Evolutionary conservation across 2,888 invertebrate genomes (phyloP).

Genomic region (Microplitis manilae): DNA sequence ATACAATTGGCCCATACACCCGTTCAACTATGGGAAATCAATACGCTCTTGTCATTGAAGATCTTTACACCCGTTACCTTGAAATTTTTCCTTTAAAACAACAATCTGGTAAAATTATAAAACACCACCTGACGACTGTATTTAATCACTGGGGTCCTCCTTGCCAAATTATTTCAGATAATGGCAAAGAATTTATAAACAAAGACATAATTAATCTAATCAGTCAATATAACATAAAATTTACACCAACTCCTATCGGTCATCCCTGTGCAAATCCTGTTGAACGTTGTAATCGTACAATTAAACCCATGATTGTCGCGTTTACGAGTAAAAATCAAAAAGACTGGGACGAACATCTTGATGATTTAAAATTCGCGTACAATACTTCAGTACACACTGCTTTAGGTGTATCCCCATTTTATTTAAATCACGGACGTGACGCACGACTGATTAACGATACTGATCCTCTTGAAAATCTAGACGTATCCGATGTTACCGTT

Average conservation of each 20-base stretch:
- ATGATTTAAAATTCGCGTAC: conserved; percentile 36
- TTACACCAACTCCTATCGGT: conserved; percentile 35
- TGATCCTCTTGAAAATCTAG: not conserved
- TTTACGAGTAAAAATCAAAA: conserved; percentile 29
- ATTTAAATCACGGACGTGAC: conserved; percentile 40
- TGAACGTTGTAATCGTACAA: conserved; percentile 39
- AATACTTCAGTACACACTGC: conserved; percentile 43
- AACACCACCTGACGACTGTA: not conserved
- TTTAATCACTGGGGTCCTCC: conserved; percentile 24
- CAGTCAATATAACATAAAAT: not conserved
- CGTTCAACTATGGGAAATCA: not conserved
- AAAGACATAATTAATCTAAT: conserved; percentile 29
- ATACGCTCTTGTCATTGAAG: not conserved
- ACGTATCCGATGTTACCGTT: not conserved
- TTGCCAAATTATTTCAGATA: conserved; percentile 25
- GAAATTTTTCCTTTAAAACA: conserved; percentile 22
- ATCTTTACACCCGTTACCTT: conserved; percentile 26
- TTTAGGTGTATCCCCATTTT: conserved; percentile 35
- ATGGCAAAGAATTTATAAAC: conserved; percentile 34
- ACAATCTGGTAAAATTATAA: conserved; percentile 21
- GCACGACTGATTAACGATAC: not conserved
- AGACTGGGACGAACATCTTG: conserved; percentile 40
- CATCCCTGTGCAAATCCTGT: conserved; percentile 44
- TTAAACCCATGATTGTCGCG: conserved; percentile 43
- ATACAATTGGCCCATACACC: conserved; percentile 6